Evolutionary conservation across 2,888 invertebrate genomes (phyloP), one percentile per base, ranked within the genome.

Genomic region (Phengaris arion): DNA sequence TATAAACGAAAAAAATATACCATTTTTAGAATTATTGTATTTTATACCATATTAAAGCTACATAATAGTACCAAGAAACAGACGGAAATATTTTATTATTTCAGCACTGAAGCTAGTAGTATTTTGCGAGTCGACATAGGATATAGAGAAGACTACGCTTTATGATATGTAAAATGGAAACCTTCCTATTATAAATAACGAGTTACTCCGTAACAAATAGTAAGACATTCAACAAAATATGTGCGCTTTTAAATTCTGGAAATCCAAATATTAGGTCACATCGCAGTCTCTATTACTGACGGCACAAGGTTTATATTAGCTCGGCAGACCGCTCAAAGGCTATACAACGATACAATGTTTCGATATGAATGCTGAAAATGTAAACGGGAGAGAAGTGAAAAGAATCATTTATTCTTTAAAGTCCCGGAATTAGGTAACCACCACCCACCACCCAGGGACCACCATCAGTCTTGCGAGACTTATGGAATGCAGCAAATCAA

Each of bases 171-270:
- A 69, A 46, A 69, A 69, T 15, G 15, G 8, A 48, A n/a, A 46
- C n/a, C 13, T 59, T 5, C n/a, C 69, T 15, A 48, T 69, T 69
- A 48, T 48, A 48, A 46, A 48, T 69, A 72, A 72, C 72, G 52
- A 54, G 70, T 51, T 22, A 35, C 51, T 22, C 52, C 72, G 54
- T 72, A 72, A 72, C 72, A 72, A 72, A 72, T 72, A 54, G 72
- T 72, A 72, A 72, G 72, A 72, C 72, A 72, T 72, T 72, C 54
- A 35, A 54, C 52, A 35, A 72, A 54, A 72, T 72, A 72, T 72
- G 51, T 22, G 54, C 54, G 72, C 72, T 72, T 52, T 72, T 72
- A 72, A 72, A 72, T 54, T 54, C 54, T 10, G 54, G 52, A 35
- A 8, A 13, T 7, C 70, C 72, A 72, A 72, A 54, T 72, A 72